Evolutionary conservation across 2,797 vertebrate species (phyloP), one percentile per base, ranked within the genome.

Genomic region (Eleutherodactylus coqui): DNA sequence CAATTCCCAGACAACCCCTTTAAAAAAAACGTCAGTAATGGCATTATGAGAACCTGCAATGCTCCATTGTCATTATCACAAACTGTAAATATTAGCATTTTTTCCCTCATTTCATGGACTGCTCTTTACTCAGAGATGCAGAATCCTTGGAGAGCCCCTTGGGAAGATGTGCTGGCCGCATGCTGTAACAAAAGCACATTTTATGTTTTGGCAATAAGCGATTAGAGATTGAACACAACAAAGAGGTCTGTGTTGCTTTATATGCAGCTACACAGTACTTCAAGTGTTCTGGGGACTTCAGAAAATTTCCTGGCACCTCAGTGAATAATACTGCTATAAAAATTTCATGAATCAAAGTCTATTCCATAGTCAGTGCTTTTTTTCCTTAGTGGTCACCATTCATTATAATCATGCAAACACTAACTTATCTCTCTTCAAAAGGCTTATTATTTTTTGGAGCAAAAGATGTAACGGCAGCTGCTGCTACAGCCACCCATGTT

Each of bases 251-350:
- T 82, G 79, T 82, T 82, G 79, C 53, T 64, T 64, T 67, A 76
- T 82, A 53, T 62, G 78, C 34, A 47, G 34, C 72, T 58, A 47
- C 72, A 86, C 58, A 86, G 79, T 82, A 38, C 29, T 53, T 45
- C 38, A 67, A 82, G 73, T 86, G 85, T 86, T 82, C 47, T 47
- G 60, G 60, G 51, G 60, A 41, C 79, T 82, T 53, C 58, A 43
- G 79, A 64, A 69, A 82, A 76, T 85, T 82, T 86, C 72, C 85
- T 82, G 85, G 58, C 79, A 86, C 79, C 85, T 77, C 41, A 43
- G 58, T 27, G 60, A 86, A 82, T 82, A 82, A 76, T 76, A 82
- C 45, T 41, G 73, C 47, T 70, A 82, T 73, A 82, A 82, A 45
- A 41, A 60, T 72, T 79, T 79, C 77, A 86, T 86, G 72, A 86